Conservation (phyloP, 2,888 invertebrate genomes). For the Agrochola lychnidis region DNA sequence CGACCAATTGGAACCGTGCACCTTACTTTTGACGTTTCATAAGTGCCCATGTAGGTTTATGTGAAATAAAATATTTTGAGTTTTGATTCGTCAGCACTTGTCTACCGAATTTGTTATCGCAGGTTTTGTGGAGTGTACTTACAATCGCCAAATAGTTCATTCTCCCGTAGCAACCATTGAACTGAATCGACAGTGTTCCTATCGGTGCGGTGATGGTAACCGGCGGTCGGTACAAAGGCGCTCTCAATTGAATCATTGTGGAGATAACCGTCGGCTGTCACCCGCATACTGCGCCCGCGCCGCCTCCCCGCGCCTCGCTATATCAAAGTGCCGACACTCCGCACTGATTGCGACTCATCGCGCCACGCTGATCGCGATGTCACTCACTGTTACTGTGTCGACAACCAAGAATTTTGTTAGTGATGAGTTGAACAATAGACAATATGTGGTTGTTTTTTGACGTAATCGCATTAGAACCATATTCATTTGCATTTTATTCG, state of each 20-base stretch:
- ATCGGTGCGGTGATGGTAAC: neutral
- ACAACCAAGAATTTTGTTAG: neutral
- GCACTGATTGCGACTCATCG: constrained; percentile 13
- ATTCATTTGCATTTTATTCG: too few species aligned
- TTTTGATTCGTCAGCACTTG: neutral
- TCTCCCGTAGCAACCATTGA: too few species aligned
- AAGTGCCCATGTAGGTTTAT: too few species aligned
- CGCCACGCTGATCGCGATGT: constrained; percentile 12
- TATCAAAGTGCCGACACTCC: constrained; percentile 19
- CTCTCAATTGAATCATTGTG: constrained; percentile 48
- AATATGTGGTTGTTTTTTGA: too few species aligned
- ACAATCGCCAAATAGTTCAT: neutral
- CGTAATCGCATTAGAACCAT: too few species aligned
- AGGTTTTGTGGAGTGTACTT: neutral
- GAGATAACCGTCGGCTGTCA: neutral
- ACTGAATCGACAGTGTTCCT: neutral
- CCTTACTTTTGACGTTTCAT: too few species aligned
- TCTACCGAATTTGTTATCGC: neutral
- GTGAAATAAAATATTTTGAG: too few species aligned
- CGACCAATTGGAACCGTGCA: too few species aligned
- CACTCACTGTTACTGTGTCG: constrained; percentile 26
- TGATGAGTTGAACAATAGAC: neutral
- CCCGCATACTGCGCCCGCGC: neutral
- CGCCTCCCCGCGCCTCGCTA: too few species aligned
- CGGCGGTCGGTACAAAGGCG: constrained; percentile 11